Base-by-base conservation (phyloP, 2,113 vertebrate genomes). In the Chaetura pelagica region DNA sequence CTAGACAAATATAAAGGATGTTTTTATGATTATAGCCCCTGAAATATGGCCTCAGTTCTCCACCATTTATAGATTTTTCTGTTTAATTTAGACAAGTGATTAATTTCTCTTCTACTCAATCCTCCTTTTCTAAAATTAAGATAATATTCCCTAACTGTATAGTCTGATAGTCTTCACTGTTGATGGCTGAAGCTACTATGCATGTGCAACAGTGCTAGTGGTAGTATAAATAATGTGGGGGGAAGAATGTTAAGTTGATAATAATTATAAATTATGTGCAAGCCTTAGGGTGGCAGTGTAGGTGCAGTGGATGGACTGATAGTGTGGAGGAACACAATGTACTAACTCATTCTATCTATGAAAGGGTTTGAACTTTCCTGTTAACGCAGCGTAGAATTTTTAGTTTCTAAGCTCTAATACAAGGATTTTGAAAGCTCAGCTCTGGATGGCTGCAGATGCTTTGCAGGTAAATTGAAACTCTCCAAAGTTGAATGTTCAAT, bases 271-370 rank as follows among this genome's bases (percentile, higher is more conserved):
- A 64, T 48, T 24, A 3, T 1, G 0, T 44, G 27, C 18, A n/a
- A 15, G 15, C 38, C 42, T n/a, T 54, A 12, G 11, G 12, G 38
- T 30, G 38, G 14, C 7, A 57, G 4, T 7, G 5, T 26, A 52
- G 26, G 24, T 34, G 9, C 4, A 32, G 22, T 1, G 2, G 12
- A 7, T 1, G 2, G 7, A 2, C 15, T 32, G 32, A 8, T 10
- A 7, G 3, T 1, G 0, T 30, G 54, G 46, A 80, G 42, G 15
- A 69, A 73, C n/a, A 14, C 3, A 38, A 26, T n/a, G 44, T 22
- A n/a, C 40, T 54, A 64, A 55, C 15, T 2, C 4, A 13, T 68
- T 54, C 2, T 44, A 42, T 63, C 16, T 24, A 1, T 10, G 26
- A 38, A 80, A 52, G 7, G 1, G 0, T 73, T 85, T 89, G 15